Evolutionary conservation across 2,888 invertebrate genomes (phyloP).

Genomic region (Heliconius hortense): DNA sequence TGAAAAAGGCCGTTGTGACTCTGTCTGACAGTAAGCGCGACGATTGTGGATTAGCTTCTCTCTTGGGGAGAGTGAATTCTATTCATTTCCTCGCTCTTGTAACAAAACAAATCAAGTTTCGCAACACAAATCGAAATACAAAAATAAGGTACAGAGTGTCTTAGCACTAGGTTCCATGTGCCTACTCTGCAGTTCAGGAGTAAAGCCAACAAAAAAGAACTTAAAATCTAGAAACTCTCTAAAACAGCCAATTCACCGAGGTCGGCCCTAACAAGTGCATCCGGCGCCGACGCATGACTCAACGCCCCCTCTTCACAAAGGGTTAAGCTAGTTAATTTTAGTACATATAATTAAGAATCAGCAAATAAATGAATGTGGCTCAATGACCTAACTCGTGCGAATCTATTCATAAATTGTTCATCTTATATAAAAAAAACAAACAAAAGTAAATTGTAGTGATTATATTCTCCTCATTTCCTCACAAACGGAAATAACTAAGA

Average conservation of each 20-base stretch:
- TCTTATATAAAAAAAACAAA: neutral
- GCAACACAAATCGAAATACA: no score
- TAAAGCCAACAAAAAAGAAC: neutral
- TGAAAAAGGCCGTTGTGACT: no score
- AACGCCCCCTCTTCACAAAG: conserved; percentile 26
- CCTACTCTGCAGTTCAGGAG: neutral
- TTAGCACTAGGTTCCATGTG: neutral
- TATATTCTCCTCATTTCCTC: no score
- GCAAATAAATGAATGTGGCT: conserved; percentile 15
- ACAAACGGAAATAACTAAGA: no score
- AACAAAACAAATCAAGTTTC: no score
- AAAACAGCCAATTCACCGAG: neutral
- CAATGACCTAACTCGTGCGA: conserved; percentile 14
- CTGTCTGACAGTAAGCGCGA: no score
- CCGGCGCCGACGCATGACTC: conserved; percentile 32
- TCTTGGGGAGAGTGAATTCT: no score
- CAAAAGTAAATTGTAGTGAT: no score
- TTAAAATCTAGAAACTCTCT: neutral
- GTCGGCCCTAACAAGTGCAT: conserved; percentile 4
- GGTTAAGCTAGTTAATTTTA: conserved; percentile 26
- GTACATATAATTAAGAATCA: conserved; percentile 20
- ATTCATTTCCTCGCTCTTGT: no score
- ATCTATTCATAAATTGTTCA: conserved; percentile 7
- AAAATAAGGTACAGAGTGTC: neutral
- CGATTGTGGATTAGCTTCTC: no score